Base-by-base conservation (phyloP, 2,888 invertebrate species). In the Amphiduros pacificus region DNA sequence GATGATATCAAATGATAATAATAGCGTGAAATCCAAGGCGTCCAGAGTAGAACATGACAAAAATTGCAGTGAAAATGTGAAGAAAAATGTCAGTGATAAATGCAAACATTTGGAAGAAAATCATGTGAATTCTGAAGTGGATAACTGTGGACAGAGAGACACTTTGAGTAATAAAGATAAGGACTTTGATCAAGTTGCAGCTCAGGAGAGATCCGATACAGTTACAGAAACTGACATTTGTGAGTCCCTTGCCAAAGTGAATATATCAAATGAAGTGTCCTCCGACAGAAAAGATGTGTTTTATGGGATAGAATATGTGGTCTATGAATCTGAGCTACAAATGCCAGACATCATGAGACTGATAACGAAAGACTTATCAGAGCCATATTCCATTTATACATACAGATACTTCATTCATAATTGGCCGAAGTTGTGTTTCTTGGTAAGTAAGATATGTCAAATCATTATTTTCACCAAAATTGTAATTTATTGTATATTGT, bases 351-450 rank as follows among this genome's bases (percentile, higher is more conserved):
- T 99, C 74, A 98, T 99, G 95, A 90, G 91, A 86, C 89, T 99
- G 79, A 98, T 99, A 83, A 96, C 97, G 82, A 96, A 95, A 84
- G 99, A 99, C 87, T 88, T 99, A 74, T 97, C 97, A 64, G 99
- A 99, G 88, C 99, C 99, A 41, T 99, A 99, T 86, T 98, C 98
- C 71, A 98, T 99, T 86, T 99, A 99, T 85, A 99, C 99, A 31
- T 99, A 99, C 87, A 90, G 99, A 86, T 99, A 98, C 87, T 99
- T 99, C 87, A 97, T 99, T 83, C 96, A 99, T 84, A 98, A 98
- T 84, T 99, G 99, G 99, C 98, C 98, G 82, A 93, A 97, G 85
- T 87, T 99, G 72, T 99, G 98, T 86, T 96, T 95, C 86, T 86
- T 99, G 87, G 91, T 91, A 85, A 86, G 88, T 84, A 57, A 53